Conservation (phyloP, 1,140 invertebrate genomes). For the Archivesica marissinica region DNA sequence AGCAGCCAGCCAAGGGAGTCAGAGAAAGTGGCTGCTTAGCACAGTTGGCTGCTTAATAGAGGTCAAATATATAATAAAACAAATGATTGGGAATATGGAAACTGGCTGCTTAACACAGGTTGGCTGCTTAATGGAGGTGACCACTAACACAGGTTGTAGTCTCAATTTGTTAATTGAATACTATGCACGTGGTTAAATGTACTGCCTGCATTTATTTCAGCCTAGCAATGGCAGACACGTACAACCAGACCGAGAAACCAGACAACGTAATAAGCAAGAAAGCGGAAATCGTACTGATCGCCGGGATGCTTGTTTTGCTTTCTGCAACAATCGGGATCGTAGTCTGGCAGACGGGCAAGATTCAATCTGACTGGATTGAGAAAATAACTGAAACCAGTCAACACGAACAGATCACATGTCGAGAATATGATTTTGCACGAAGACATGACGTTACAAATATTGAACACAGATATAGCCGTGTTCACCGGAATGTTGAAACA, state of each 20-base stretch:
- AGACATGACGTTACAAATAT: constrained; percentile 7
- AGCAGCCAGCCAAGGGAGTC: too few species aligned
- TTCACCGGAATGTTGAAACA: neutral
- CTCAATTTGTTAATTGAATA: neutral
- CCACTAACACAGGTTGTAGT: too few species aligned
- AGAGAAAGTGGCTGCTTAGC: too few species aligned
- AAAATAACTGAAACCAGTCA: neutral
- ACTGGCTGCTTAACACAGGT: too few species aligned
- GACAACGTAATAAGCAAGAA: neutral
- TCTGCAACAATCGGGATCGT: constrained; percentile 31
- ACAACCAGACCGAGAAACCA: too few species aligned
- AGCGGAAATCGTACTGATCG: constrained; percentile 3
- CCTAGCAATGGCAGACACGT: neutral
- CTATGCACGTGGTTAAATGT: neutral
- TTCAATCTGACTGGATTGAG: neutral
- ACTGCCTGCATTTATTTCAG: neutral
- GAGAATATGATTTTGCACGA: neutral
- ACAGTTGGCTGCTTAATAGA: too few species aligned
- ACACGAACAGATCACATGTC: neutral
- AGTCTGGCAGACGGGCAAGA: constrained; percentile 52
- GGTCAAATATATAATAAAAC: too few species aligned
- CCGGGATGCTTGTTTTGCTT: constrained; percentile 22
- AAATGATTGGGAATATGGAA: too few species aligned
- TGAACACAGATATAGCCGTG: neutral
- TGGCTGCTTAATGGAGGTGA: too few species aligned